Evolutionary conservation across 2,888 invertebrate species (phyloP), one percentile per base, ranked within the genome.

Genomic region (Cristatella mucedo): DNA sequence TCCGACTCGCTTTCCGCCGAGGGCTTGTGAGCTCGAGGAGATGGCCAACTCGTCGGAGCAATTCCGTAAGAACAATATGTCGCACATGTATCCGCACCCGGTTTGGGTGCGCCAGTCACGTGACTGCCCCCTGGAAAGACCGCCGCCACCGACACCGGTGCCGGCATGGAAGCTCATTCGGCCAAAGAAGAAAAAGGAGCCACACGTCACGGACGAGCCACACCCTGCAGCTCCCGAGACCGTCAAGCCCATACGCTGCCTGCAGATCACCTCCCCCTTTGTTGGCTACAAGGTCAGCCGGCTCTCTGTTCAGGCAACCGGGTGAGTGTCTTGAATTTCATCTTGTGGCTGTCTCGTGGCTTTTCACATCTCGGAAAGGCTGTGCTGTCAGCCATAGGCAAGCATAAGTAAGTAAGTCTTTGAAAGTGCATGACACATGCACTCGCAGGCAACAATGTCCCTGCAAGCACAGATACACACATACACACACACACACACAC

Each of bases 151-250:
- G 4, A 59, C 60, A 44, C 50, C 53, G 33, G 50, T 64, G 6
- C 63, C 64, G 0, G 51, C 59, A 13, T 66, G 66, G 66, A 66
- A 66, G 46, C 52, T 58, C 11, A 65, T 66, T 38, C 48, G 66
- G 26, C 64, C 63, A 3, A 46, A 52, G 15, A 61, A 57, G 43
- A 62, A 62, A 46, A 59, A 58, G 41, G 43, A 47, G 11, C 51
- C 57, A 21, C 62, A 60, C 2, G n/a, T n/a, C n/a, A 53, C 56
- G 16, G 62, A 59, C 50, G 62, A 63, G 47, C 62, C 62, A 3
- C 46, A 50, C 21, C 41, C 18, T 29, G 20, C 31, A 31, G 41
- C 33, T 15, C 49, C 55, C 21, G 57, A 56, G 39, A 52, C 53
- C 26, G 54, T 54, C 4, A 56, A 57, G 36, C 60, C 59, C 3